Evolutionary conservation across 2,113 vertebrate species (phyloP).

Genomic region (Cebidichthys violaceus): DNA sequence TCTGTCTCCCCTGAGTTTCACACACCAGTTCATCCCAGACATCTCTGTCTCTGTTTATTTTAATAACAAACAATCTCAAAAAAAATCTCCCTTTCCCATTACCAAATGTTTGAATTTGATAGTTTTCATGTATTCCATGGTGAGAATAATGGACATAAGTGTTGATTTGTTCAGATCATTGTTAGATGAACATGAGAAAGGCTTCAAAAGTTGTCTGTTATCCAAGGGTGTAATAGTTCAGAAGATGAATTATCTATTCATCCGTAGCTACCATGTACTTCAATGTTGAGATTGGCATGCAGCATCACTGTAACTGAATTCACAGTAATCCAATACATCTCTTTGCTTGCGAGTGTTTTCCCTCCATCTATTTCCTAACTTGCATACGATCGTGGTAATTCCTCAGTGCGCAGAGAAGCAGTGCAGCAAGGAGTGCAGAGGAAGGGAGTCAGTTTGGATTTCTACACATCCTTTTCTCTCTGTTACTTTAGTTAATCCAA

Average conservation of each 20-base stretch:
- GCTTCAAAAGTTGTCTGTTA: conserved; percentile 34
- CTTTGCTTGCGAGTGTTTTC: conserved; percentile 33
- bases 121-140: conserved; percentile 45
- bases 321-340: conserved; percentile 62
- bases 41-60: conserved; percentile 78
- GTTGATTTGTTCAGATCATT: conserved; percentile 51
- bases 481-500: conserved; percentile 81
- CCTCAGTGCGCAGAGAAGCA: conserved; percentile 48
- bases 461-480: conserved; percentile 65
- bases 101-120: conserved; percentile 69
- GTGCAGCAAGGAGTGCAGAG: conserved; percentile 38
- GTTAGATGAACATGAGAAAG: conserved; percentile 43
- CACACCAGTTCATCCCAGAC: conserved; percentile 79
- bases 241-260: conserved; percentile 45
- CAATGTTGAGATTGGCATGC: conserved; percentile 59
- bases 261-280: conserved; percentile 23
- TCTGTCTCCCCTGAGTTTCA: conserved; percentile 67
- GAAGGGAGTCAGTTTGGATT: conserved; percentile 73
- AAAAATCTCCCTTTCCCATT: conserved; percentile 65
- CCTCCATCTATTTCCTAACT: conserved; percentile 26
- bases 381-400: conserved; percentile 43
- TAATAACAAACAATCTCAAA: conserved; percentile 75
- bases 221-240: conserved; percentile 49
- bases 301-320: conserved; percentile 39
- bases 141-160: conserved; percentile 53